Evolutionary conservation across 64 coral and sea anemone species (phyloP).

Genomic region (Trachythela sp.): DNA sequence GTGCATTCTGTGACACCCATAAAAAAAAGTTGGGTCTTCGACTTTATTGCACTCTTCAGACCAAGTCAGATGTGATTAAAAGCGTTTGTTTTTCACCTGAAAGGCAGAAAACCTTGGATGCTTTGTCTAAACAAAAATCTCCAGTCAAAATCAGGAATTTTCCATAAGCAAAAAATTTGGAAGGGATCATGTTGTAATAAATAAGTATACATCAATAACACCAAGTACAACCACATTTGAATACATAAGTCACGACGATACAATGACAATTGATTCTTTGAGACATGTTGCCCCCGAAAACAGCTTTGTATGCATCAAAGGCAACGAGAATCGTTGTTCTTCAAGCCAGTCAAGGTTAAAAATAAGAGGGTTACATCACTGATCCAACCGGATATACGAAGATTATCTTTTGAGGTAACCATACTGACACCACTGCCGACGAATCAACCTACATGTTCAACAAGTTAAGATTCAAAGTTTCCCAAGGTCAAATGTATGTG

Average conservation of each 20-base stretch:
- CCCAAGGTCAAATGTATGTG: conserved; percentile 63
- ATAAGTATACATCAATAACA: conserved; percentile 65
- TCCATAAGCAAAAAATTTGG: conserved; percentile 59
- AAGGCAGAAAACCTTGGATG: conserved; percentile 60
- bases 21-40: conserved; percentile 56
- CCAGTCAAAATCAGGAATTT: conserved; percentile 66
- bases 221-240: conserved; percentile 53
- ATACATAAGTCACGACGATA: conserved; percentile 59
- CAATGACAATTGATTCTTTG: conserved; percentile 62
- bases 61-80: conserved; percentile 50
- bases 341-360: conserved; percentile 63
- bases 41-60: conserved; percentile 70
- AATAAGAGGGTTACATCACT: conserved; percentile 65
- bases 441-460: conserved; percentile 74
- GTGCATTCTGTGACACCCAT: conserved; percentile 59
- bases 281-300: conserved; percentile 58
- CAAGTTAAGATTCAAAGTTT: conserved; percentile 56
- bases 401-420: conserved; percentile 71
- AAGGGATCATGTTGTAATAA: conserved; percentile 55
- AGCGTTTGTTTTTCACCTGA: conserved; percentile 67
- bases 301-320: conserved; percentile 61
- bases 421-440: conserved; percentile 43
- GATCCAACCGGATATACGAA: conserved; percentile 68
- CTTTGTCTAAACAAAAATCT: conserved; percentile 52
- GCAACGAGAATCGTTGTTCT: conserved; percentile 60